A percentile compares a stretch with the other conserved stretches of the same genome.
Conservation (phyloP, 2,888 invertebrate species). For the Julus scanicus region DNA sequence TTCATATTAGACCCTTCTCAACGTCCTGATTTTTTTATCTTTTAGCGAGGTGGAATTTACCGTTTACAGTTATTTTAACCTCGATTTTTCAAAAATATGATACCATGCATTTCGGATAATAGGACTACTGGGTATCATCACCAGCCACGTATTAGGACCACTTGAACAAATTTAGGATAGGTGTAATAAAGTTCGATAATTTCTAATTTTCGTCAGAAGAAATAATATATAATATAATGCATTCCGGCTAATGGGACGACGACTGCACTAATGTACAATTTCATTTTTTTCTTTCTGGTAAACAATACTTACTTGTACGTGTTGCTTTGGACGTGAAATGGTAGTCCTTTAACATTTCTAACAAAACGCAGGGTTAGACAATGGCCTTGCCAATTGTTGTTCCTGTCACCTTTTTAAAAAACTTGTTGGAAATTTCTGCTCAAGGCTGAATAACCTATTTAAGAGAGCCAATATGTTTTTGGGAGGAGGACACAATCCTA, state of each 20-base stretch:
- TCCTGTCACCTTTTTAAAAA: neutral
- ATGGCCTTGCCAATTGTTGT: conserved; percentile 3
- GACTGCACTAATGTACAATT: too few species aligned
- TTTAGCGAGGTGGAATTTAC: neutral
- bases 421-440: neutral
- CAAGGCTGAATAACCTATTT: neutral
- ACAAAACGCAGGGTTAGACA: neutral
- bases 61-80: conserved; percentile 34
- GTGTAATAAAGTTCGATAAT: too few species aligned
- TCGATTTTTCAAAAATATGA: neutral
- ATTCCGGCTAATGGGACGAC: too few species aligned
- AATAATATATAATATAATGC: too few species aligned
- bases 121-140: neutral
- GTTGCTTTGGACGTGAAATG: neutral
- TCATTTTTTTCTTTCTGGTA: neutral
- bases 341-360: neutral
- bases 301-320: neutral
- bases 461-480: neutral
- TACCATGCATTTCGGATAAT: too few species aligned
- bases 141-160: neutral
- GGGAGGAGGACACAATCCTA: neutral
- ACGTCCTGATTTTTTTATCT: conserved; percentile 27
- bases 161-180: too few species aligned
- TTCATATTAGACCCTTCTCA: neutral
- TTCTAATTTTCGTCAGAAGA: too few species aligned